A percentile compares a stretch with the other conserved stretches of the same genome.
Conservation (phyloP, 2,888 invertebrate genomes). For the Netelia inedita region DNA sequence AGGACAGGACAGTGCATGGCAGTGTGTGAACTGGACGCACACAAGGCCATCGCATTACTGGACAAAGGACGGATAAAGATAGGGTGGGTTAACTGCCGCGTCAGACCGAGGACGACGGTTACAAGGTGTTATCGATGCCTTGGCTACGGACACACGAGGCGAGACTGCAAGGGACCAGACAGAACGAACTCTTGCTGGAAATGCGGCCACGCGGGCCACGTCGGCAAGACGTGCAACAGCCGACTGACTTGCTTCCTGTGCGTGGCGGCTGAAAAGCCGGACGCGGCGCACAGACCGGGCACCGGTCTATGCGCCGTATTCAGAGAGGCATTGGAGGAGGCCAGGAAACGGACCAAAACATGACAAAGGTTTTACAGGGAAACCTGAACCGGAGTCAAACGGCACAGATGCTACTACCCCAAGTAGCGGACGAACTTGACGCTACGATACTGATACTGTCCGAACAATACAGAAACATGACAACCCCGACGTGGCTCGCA, state of each 20-base stretch:
- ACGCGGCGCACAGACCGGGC: slow-evolving; percentile 6
- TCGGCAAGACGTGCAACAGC: not conserved
- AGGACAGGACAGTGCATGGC: slow-evolving; percentile 41
- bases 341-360: slow-evolving; percentile 43
- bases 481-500: slow-evolving; percentile 22
- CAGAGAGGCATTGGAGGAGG: slow-evolving; percentile 44
- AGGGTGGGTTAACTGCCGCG: slow-evolving; percentile 40
- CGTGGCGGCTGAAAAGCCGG: slow-evolving; percentile 26
- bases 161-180: slow-evolving; percentile 27
- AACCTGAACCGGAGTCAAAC: slow-evolving; percentile 51
- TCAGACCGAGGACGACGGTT: slow-evolving; percentile 30
- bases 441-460: slow-evolving; percentile 40
- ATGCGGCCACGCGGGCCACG: slow-evolving; percentile 38
- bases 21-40: slow-evolving; percentile 45
- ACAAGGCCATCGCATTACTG: slow-evolving; percentile 28
- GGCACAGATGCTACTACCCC: slow-evolving; percentile 47
- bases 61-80: slow-evolving; percentile 32
- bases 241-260: slow-evolving; percentile 26
- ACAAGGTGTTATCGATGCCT: slow-evolving; percentile 31
- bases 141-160: slow-evolving; percentile 11
- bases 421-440: slow-evolving; percentile 35
- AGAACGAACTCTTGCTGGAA: slow-evolving; percentile 27
- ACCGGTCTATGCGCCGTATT: slow-evolving; percentile 39
- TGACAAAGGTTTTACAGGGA: slow-evolving; percentile 35
- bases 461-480: slow-evolving; percentile 40